These are phyloP conservation scores for Trileptium ribeirensis DNA, from an alignment of 2,888 invertebrate genomes.

Conservation along the genomic window DNA sequence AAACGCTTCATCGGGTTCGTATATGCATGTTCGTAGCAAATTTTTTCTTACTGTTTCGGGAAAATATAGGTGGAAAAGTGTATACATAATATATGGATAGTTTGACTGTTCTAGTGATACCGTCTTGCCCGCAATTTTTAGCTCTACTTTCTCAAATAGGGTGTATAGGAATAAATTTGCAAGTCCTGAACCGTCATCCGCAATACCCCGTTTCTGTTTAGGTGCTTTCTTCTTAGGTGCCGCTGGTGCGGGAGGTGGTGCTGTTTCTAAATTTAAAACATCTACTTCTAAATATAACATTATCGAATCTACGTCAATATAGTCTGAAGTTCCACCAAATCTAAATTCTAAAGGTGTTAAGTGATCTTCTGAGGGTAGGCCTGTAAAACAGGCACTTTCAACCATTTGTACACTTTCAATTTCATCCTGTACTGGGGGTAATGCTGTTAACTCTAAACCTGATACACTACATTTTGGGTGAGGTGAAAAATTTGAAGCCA, in stretches of 20 bases:
- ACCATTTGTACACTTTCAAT: not conserved
- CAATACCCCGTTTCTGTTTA: too few species aligned
- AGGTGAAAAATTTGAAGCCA: not conserved
- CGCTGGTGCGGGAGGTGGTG: not conserved
- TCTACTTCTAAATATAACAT: not conserved
- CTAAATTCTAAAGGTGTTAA: not conserved
- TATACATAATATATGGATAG: not conserved
- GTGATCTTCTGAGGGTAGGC: not conserved
- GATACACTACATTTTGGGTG: not conserved
- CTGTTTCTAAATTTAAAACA: not conserved
- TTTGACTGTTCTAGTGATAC: too few species aligned
- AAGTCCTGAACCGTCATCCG: not conserved
- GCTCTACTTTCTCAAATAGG: not conserved
- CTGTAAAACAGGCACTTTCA: not conserved
- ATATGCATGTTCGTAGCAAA: not conserved
- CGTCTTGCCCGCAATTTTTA: not conserved
- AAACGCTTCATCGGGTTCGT: not conserved
- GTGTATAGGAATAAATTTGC: not conserved
- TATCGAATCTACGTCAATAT: not conserved
- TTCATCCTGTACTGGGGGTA: not conserved
- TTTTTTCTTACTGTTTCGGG: not conserved
- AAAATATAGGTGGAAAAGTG: not conserved
- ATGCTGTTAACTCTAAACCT: not conserved
- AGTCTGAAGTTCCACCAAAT: not conserved
- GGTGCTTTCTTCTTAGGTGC: not conserved